These are phyloP conservation scores for Phyllopteryx taeniolatus DNA, from an alignment of 2,113 vertebrate species.

Conservation along the genomic window DNA sequence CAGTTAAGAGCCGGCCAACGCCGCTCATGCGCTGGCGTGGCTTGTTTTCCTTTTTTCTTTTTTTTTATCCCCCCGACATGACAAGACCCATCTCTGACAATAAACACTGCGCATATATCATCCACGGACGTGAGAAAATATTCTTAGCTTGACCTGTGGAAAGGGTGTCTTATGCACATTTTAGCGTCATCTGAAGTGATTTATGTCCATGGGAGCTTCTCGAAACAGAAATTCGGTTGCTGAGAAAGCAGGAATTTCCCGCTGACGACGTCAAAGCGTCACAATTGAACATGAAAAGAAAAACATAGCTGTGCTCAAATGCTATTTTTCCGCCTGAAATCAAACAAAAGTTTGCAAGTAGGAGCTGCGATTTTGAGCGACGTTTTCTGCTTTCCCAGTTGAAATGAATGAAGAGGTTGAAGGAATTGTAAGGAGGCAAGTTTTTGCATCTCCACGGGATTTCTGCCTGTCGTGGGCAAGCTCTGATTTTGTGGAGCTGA, in stretches of 20 bases:
- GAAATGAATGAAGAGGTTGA: too few species aligned
- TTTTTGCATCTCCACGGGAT: too few species aligned
- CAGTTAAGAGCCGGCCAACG: conserved; percentile 46
- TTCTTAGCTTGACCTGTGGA: conserved; percentile 50
- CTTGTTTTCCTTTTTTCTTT: conserved; percentile 45
- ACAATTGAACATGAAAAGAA: not conserved
- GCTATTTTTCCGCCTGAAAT: not conserved
- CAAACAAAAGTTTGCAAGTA: not conserved
- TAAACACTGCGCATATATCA: conserved; percentile 47
- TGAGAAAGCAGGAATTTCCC: not conserved
- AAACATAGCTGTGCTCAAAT: not conserved
- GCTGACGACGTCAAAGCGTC: not conserved
- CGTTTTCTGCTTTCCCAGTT: too few species aligned
- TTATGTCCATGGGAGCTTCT: conserved; percentile 1
- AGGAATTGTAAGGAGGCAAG: too few species aligned
- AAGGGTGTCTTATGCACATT: conserved; percentile 6
- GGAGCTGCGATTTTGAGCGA: not conserved
- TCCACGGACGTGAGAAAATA: conserved; percentile 18
- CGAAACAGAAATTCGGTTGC: not conserved
- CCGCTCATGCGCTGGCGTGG: conserved; percentile 35
- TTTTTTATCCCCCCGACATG: conserved; percentile 5
- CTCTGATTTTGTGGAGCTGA: too few species aligned
- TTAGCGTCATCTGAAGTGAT: conserved; percentile 13
- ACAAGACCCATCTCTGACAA: conserved; percentile 52
- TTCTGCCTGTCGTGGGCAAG: too few species aligned